Conservation (phyloP, 1,140 invertebrate genomes). For the Babylonia areolata region DNA sequence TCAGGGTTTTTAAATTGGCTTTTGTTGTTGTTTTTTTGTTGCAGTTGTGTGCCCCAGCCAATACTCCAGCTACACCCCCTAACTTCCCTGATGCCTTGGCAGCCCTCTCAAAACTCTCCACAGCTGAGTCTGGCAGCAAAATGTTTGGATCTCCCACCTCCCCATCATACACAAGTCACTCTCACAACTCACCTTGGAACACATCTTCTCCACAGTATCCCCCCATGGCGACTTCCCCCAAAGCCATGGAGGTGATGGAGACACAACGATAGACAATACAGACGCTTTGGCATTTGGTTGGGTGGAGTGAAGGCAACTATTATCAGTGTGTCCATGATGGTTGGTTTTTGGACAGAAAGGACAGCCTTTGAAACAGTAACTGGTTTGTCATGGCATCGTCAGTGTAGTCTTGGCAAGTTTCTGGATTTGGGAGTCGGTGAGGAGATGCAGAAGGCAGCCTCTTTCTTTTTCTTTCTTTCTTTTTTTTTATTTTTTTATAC, state of each 20-base stretch:
- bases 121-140: slow-evolving; percentile 62
- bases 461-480: neutral
- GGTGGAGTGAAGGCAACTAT: neutral
- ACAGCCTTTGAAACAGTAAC: no score
- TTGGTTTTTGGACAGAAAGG: slow-evolving; percentile 1
- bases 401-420: neutral
- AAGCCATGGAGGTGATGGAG: slow-evolving; percentile 65
- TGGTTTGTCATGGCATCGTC: neutral
- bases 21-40: slow-evolving; percentile 11
- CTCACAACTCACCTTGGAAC: slow-evolving; percentile 65
- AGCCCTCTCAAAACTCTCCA: slow-evolving; percentile 71
- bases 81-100: slow-evolving; percentile 72
- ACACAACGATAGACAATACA: slow-evolving; percentile 41
- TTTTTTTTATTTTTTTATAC: no score
- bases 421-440: neutral
- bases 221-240: slow-evolving; percentile 68
- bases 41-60: slow-evolving; percentile 71
- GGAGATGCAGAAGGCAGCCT: slow-evolving; percentile 20
- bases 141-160: slow-evolving; percentile 65
- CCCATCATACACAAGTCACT: slow-evolving; percentile 60
- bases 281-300: neutral
- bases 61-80: slow-evolving; percentile 72
- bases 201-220: slow-evolving; percentile 51
- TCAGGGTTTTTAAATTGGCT: neutral
- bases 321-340: neutral